Evolutionary conservation across 1,140 invertebrate genomes (phyloP).

Genomic region (Diprion similis): DNA sequence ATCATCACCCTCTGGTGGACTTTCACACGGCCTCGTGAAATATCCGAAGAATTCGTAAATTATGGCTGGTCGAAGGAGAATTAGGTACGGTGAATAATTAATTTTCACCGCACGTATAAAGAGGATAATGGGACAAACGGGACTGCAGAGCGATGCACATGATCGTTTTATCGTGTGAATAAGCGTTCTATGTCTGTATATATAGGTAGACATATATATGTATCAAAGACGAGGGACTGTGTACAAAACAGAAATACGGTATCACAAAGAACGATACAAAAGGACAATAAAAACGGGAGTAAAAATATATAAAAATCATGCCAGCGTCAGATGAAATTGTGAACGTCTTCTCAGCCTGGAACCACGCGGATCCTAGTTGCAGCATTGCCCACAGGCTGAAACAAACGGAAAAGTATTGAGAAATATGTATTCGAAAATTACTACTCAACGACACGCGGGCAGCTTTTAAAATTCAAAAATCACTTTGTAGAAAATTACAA

Average conservation of each 20-base stretch:
- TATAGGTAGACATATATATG: background rate
- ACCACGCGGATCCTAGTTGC: background rate
- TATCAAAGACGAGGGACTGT: background rate
- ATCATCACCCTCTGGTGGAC: background rate
- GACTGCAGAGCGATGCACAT: background rate
- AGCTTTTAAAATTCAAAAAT: too few species aligned
- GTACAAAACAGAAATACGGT: background rate
- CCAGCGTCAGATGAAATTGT: background rate
- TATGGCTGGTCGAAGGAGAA: background rate
- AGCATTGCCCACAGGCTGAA: background rate
- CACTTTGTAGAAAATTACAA: too few species aligned
- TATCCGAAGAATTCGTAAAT: background rate
- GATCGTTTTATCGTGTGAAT: background rate
- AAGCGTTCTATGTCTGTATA: too few species aligned
- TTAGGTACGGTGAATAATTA: background rate
- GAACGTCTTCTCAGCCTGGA: background rate
- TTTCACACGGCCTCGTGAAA: conserved; percentile 7
- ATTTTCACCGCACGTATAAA: background rate
- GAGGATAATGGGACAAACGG: background rate
- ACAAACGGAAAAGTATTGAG: background rate
- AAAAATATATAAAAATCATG: background rate
- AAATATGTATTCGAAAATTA: too few species aligned
- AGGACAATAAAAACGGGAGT: background rate
- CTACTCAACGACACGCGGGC: too few species aligned
- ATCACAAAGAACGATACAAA: background rate